Evolutionary conservation across 2,797 vertebrate species (phyloP), one percentile per base, ranked within the genome.

Genomic region (Lagocephalus sceleratus): DNA sequence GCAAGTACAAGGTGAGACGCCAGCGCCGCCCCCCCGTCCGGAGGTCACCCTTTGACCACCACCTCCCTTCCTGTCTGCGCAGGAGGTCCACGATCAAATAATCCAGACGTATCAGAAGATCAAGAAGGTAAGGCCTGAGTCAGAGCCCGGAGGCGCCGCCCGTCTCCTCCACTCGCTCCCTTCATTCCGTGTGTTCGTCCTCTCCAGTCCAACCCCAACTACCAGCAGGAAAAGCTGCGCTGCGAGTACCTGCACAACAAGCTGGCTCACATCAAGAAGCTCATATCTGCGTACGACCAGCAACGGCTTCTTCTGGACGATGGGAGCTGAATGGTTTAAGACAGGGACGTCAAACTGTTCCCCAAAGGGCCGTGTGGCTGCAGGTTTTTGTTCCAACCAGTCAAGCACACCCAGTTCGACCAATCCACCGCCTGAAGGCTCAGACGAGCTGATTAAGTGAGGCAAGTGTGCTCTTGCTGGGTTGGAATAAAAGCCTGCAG

Each of bases 201-300:
- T 15, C 23, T 73, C 0, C 66, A 97, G 95, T 95, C 92, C 5
- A 95, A 96, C 63, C 93, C 94, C 23, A 94, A 92, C 64, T 97
- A 95, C 89, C 88, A 87, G 85, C 88, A 93, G 75, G 94, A 98
- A 83, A 95, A 94, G 83, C 88, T 86, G 45, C 93, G 93, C 80
- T 98, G 95, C 21, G 94, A 97, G 85, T 95, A 95, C 79, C 92
- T 98, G 8, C 95, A 98, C 90, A 94, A 93, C 86, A 98, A 98
- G 83, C 92, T 98, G 86, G 93, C 95, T 9, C 94, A 97, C 76
- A 95, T 98, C 72, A 97, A 98, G 89, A 91, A 90, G 86, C 91
- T 94, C 69, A 97, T 98, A 65, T 93, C 93, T 0, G 90, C 93
- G 54, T 97, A 94, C 0, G 95, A 98, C 88, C 94, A 92, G 62